Evolutionary conservation across 1,140 invertebrate species (phyloP).

Genomic region (Ostrea denselamellosa): DNA sequence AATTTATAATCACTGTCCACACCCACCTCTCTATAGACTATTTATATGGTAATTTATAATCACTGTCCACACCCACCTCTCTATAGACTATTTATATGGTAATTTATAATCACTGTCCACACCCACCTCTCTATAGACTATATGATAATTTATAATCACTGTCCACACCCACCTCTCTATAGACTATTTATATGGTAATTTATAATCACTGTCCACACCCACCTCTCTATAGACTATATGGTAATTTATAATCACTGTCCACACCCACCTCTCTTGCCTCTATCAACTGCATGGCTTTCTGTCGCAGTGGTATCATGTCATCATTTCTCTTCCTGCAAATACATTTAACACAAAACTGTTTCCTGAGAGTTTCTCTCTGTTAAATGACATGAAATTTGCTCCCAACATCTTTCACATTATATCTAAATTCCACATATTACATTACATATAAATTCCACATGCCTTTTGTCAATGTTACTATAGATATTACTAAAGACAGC

Average conservation of each 20-base stretch:
- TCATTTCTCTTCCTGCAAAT: slow-evolving; percentile 73
- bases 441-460: too few relatives aligned
- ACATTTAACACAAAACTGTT: background rate
- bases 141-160: too few relatives aligned
- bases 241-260: background rate
- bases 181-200: too few relatives aligned
- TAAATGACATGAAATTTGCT: too few relatives aligned
- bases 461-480: too few relatives aligned
- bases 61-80: slow-evolving; percentile 62
- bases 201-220: background rate
- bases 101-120: background rate
- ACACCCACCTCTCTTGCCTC: slow-evolving; percentile 68
- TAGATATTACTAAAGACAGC: too few relatives aligned
- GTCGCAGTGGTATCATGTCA: slow-evolving; percentile 68
- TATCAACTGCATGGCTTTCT: slow-evolving; percentile 72
- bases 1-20: background rate
- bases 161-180: slow-evolving; percentile 65
- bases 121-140: slow-evolving; percentile 70
- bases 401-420: too few relatives aligned
- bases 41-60: too few relatives aligned
- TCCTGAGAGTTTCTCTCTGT: too few relatives aligned
- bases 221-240: slow-evolving; percentile 66
- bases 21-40: slow-evolving; percentile 70
- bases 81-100: too few relatives aligned
- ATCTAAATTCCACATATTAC: too few relatives aligned